Evolutionary conservation across 2,797 vertebrate genomes (phyloP).

Genomic region (Mormyrus hasselquistii): DNA sequence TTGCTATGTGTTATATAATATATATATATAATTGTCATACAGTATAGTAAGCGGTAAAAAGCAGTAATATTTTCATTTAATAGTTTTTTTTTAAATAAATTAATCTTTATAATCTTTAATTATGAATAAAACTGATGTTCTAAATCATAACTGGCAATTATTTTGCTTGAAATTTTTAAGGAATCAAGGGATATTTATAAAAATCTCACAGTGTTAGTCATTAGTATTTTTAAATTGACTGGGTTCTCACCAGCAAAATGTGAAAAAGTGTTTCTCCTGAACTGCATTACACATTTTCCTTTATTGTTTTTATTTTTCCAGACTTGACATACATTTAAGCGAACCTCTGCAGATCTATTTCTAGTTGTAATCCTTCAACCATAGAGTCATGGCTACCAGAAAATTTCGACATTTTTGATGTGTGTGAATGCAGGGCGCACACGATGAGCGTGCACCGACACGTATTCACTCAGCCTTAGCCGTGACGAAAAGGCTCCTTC

Average conservation of each 20-base stretch:
- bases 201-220: neutral
- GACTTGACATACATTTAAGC: neutral
- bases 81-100: neutral
- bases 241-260: neutral
- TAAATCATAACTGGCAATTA: neutral
- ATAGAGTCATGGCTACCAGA: neutral
- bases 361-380: neutral
- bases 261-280: neutral
- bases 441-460: neutral
- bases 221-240: neutral
- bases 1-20: neutral
- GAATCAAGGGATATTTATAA: neutral
- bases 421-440: neutral
- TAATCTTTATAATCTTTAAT: neutral
- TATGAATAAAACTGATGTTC: neutral
- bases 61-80: neutral
- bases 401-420: neutral
- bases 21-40: neutral
- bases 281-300: neutral
- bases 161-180: neutral
- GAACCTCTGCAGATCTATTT: neutral
- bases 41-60: neutral
- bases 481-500: neutral
- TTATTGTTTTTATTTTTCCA: neutral
- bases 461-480: neutral